Base-by-base conservation (phyloP, 2,888 invertebrate genomes). In the Drosophila macrothrix region DNA sequence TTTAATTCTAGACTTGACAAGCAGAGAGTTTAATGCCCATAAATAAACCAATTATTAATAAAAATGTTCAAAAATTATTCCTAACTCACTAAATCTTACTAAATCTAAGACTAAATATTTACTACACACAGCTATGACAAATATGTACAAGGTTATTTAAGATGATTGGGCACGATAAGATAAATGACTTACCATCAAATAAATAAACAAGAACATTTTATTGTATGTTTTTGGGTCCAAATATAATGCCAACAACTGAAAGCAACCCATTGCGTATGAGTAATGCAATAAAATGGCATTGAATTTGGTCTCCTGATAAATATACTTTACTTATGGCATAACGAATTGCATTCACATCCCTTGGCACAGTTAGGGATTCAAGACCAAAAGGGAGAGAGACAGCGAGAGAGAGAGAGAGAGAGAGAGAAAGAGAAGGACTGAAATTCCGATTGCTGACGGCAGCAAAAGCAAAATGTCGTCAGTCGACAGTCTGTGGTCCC, bases 361-460 rank as follows among this genome's bases (percentile, higher is more conserved):
- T 63, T 54, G 79, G 53, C 78, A 41, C 53, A 66, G 59, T 37
- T 28, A 29, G 81, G 65, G 68, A 58, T 61, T 63, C 61, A 63
- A 63, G 59, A 65, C 50, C 61, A 67, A 59, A 62, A 31, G 50
- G 25, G 54, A 9, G 46, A 7, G 22, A 7, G 46, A 46, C 1
- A 46, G 16, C 4, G 14, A 22, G 3, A 4, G 35, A 37, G 19
- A 55, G 6, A 6, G 19, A 33, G 53, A 16, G 25, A 12, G 25
- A 28, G 0, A 28, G 19, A n/a, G 31, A 53, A 5, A 22, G 31
- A 10, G 16, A 22, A 6, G 10, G 22, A 16, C 22, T 35, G 25
- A 62, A 76, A 77, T 70, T 59, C 65, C 73, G 54, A 39, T 46
- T 63, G 81, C 73, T 77, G 78, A 77, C 81, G 78, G 81, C 77